These are phyloP conservation scores for Stenodera caucasica DNA, from an alignment of 2,888 invertebrate species.

Conservation along the genomic window DNA sequence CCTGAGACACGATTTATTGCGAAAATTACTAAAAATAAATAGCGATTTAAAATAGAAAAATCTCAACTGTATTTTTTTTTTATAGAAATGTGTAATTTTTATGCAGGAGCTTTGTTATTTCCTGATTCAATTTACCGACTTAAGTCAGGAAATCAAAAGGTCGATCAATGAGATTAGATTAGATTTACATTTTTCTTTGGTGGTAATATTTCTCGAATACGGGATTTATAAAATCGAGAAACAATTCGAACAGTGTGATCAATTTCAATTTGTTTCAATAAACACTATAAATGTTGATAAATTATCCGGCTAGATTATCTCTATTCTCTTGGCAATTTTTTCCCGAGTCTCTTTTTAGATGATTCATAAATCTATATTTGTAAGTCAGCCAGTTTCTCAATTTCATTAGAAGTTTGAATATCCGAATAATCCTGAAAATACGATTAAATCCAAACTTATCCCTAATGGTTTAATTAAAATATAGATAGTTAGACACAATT, in stretches of 20 bases:
- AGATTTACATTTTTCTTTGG: neutral
- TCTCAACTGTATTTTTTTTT: too few species aligned
- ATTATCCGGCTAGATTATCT: neutral
- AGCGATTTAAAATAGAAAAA: neutral
- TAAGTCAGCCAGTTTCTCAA: neutral
- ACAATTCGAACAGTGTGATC: neutral
- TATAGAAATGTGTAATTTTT: too few species aligned
- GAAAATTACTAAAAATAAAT: neutral
- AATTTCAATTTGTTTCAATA: constrained; percentile 4
- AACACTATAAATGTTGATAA: neutral
- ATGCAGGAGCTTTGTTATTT: too few species aligned
- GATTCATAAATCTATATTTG: neutral
- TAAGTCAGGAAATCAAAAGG: constrained; percentile 21
- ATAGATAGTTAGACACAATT: neutral
- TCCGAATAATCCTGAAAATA: too few species aligned
- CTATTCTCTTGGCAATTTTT: neutral
- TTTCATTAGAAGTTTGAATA: too few species aligned
- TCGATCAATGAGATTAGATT: too few species aligned
- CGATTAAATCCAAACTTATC: too few species aligned
- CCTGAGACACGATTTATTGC: constrained; percentile 1
- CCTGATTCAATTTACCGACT: too few species aligned
- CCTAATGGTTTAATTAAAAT: neutral
- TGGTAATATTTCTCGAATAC: neutral
- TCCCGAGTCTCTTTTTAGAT: too few species aligned
- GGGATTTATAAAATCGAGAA: neutral